Percentiles rank a stretch among this genome's conserved stretches.
These are phyloP conservation scores for Ennomos fuscantarius DNA, from an alignment of 2,888 invertebrate genomes.

Conservation along the genomic window DNA sequence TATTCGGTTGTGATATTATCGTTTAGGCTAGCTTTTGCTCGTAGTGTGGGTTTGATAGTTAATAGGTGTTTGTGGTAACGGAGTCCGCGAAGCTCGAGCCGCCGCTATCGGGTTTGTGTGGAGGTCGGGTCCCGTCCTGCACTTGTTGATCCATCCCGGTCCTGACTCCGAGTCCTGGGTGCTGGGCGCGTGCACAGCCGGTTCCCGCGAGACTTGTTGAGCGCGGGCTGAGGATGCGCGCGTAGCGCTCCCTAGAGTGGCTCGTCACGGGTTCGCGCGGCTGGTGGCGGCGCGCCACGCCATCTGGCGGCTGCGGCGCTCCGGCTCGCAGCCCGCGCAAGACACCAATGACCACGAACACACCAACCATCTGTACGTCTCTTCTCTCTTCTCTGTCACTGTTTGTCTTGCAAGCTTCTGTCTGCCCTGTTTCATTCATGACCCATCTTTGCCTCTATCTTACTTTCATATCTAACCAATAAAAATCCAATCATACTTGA, in stretches of 20 bases:
- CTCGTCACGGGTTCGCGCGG: constrained; percentile 89
- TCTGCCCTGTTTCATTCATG: constrained; percentile 43
- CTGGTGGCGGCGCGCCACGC: constrained; percentile 90
- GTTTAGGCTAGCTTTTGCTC: constrained; percentile 80
- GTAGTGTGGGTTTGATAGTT: constrained; percentile 53
- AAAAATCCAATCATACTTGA: too few species aligned
- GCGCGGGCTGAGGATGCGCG: constrained; percentile 72
- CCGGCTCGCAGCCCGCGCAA: constrained; percentile 81
- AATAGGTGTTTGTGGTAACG: constrained; percentile 49
- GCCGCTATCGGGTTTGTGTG: constrained; percentile 54
- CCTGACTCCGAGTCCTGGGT: constrained; percentile 47
- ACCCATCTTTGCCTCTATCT: constrained; percentile 32
- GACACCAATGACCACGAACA: constrained; percentile 83
- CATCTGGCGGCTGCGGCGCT: constrained; percentile 88
- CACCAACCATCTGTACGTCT: constrained; percentile 84
- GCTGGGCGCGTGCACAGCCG: constrained; percentile 44
- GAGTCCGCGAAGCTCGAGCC: constrained; percentile 54
- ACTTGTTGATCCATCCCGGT: constrained; percentile 60
- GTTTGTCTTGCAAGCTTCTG: constrained; percentile 55
- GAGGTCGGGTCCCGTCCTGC: constrained; percentile 45
- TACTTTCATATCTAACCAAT: neutral
- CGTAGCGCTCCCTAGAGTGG: constrained; percentile 83
- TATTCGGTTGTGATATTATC: constrained; percentile 82
- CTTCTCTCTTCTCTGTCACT: constrained; percentile 68
- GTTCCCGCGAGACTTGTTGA: constrained; percentile 61